Percentiles rank a stretch among this genome's conserved stretches.
These are phyloP conservation scores for Catamblyrhynchus diadema DNA, from an alignment of 2,797 vertebrate genomes.

Conservation along the genomic window DNA sequence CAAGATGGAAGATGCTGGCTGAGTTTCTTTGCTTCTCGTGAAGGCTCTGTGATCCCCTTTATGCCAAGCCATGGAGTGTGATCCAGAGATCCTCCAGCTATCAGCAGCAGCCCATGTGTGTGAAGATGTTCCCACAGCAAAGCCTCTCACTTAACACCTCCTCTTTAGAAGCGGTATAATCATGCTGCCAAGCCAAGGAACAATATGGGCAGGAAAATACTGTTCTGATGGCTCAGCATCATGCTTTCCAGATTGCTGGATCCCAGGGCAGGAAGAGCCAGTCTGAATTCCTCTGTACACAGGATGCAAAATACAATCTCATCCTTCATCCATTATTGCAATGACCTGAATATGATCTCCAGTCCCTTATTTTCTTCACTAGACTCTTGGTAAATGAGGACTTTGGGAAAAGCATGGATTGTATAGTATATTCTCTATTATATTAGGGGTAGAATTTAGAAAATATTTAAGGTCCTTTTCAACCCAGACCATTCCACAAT, in stretches of 20 bases:
- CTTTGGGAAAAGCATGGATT: background rate
- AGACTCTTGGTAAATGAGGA: fast-evolving
- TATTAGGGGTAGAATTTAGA: background rate
- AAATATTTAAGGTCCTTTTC: background rate
- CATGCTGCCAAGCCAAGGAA: background rate
- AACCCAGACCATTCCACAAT: background rate
- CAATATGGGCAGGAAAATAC: background rate
- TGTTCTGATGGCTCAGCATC: background rate
- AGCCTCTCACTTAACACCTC: background rate
- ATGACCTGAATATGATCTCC: background rate
- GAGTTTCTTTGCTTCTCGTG: background rate
- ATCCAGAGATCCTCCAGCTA: background rate
- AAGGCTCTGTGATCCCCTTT: background rate
- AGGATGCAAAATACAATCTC: background rate
- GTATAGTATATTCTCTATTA: too few relatives aligned
- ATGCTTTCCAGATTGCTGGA: background rate
- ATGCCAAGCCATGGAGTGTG: background rate
- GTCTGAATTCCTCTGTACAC: background rate
- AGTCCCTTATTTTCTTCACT: background rate
- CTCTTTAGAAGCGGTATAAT: background rate
- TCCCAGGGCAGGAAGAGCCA: background rate
- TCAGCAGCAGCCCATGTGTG: background rate
- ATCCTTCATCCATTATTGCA: background rate
- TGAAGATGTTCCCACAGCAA: background rate
- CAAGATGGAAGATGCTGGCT: background rate